Evolutionary conservation across 2,888 invertebrate genomes (phyloP), one percentile per base, ranked within the genome.

Genomic region (Calliphora vomitoria): DNA sequence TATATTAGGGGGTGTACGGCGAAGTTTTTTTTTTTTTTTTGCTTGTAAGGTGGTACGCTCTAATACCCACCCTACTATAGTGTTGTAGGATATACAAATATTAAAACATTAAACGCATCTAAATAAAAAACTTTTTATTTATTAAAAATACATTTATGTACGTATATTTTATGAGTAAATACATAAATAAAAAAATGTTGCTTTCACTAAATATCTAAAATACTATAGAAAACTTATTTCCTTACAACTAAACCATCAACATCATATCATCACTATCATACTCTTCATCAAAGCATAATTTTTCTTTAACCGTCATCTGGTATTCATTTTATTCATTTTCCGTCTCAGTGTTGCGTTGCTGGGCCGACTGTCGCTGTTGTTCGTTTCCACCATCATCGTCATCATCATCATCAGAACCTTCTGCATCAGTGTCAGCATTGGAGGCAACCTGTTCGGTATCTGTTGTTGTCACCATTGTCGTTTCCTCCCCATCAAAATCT

Each of bases 401-500:
- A 15, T 20, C 53, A 41, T 25, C 81, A 15, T 20, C 53, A 41
- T 72, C 55, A 58, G 44, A 38, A 71, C 18, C 66, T 53, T 78
- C 60, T 60, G 31, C 78, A 50, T 55, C 38, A 55, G 44, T 74
- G 55, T 53, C 71, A 47, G 38, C 38, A 18, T 47, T 13, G 1
- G 41, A 38, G 60, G 8, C 58, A 66, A 86, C 69, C 71, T 76
- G 80, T 81, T 75, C 60, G 62, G 71, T 75, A 76, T 81, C 83
- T 79, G 85, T 80, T 35, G 85, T 74, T 83, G 86, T 84, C 71
- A 89, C 35, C 15, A 66, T n/a, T 75, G 66, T 71, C 13, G 76
- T 69, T 82, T 87, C 82, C 58, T 86, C 87, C 8, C 8, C n/a
- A 53, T 76, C 84, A 41, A 74, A 6, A 38, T 72, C 76, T 78